Conservation (phyloP, 2,113 vertebrate genomes). For the Pseudonaja textilis region DNA sequence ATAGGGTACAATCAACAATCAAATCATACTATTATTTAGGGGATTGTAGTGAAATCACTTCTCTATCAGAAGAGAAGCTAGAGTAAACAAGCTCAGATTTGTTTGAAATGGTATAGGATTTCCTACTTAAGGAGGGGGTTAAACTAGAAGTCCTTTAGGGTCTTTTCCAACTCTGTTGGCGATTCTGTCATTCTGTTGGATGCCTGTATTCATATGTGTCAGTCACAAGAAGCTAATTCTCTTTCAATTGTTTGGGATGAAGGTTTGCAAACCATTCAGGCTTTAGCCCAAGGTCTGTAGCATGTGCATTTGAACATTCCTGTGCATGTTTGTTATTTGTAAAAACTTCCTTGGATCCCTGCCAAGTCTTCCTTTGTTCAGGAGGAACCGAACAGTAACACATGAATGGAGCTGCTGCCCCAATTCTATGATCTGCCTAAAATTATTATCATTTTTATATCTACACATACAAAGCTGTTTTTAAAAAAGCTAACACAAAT, state of each 20-base stretch:
- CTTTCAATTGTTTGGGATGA: background rate
- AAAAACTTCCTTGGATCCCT: constrained; percentile 18
- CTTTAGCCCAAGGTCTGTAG: background rate
- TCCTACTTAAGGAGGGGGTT: too few relatives aligned
- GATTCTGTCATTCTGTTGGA: background rate
- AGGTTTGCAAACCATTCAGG: too few relatives aligned
- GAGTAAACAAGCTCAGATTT: background rate
- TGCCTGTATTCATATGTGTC: background rate
- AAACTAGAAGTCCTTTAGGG: too few relatives aligned
- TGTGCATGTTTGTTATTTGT: background rate
- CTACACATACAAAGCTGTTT: background rate
- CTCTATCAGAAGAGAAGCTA: background rate
- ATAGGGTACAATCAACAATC: too few relatives aligned
- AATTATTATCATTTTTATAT: background rate
- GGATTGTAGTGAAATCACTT: background rate
- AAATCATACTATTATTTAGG: background rate
- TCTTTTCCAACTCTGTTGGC: too few relatives aligned
- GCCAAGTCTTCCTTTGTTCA: background rate
- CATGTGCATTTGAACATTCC: background rate
- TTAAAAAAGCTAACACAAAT: constrained; percentile 12
- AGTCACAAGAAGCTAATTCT: background rate
- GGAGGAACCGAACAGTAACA: background rate
- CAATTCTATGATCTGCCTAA: background rate
- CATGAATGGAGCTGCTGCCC: constrained; percentile 44
- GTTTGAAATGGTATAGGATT: too few relatives aligned